These are phyloP conservation scores for Ctenodactylus gundi DNA, from an alignment of 2,113 vertebrate species.

Conservation along the genomic window DNA sequence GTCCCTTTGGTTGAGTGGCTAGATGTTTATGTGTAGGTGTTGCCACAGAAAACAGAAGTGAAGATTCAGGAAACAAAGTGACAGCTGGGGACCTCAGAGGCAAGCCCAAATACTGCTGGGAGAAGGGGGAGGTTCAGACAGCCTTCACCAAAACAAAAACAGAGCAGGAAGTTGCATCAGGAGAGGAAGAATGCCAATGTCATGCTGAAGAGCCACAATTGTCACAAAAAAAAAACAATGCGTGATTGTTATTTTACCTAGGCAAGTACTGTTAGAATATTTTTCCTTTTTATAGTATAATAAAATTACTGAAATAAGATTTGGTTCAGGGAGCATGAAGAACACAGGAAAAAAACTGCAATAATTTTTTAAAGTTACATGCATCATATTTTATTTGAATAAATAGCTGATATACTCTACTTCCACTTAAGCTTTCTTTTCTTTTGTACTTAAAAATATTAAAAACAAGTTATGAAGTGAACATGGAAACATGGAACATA, in stretches of 20 bases:
- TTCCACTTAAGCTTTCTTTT: background rate
- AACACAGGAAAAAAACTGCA: slow-evolving; percentile 13
- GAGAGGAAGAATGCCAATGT: slow-evolving; percentile 52
- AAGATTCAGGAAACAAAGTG: slow-evolving; percentile 32
- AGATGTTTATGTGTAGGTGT: slow-evolving; percentile 3
- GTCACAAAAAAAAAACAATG: slow-evolving; percentile 65
- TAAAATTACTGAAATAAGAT: slow-evolving; percentile 21
- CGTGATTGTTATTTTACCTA: slow-evolving; percentile 27
- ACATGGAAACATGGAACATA: slow-evolving; percentile 19
- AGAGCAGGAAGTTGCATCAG: slow-evolving; percentile 69
- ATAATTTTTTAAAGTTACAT: background rate
- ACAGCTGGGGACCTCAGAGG: background rate
- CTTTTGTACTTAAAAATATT: slow-evolving; percentile 27
- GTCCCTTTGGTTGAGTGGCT: background rate
- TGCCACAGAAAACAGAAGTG: slow-evolving; percentile 42
- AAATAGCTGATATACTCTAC: background rate
- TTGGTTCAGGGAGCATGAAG: background rate
- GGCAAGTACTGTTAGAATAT: background rate
- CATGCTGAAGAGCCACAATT: slow-evolving; percentile 57
- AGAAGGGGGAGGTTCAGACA: background rate
- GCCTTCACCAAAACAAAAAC: slow-evolving; percentile 51
- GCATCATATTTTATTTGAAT: background rate
- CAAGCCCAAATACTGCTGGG: background rate
- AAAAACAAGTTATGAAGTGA: slow-evolving; percentile 38
- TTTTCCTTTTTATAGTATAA: slow-evolving; percentile 34